Base-by-base conservation (phyloP, 2,797 vertebrate genomes). In the Sebastes steindachneri region DNA sequence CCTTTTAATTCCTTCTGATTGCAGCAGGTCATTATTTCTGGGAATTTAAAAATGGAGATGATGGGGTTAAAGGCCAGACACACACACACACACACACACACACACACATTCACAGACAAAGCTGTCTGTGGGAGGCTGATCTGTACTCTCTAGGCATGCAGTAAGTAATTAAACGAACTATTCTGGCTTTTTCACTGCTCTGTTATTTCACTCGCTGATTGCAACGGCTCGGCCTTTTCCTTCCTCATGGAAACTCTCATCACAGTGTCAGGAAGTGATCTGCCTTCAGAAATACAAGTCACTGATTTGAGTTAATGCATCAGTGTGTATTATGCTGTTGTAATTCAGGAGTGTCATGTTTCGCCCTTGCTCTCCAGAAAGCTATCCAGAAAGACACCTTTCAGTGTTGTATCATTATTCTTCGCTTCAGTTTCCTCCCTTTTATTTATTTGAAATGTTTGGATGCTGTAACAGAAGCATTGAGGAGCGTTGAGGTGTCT, bases 1-100 rank as follows among this genome's bases (percentile, higher is more conserved):
- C 77, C 57, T 83, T 87, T 85, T 90, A 89, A 88, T 88, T 80
- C 75, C 66, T 19, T 68, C 45, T 90, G 71, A 91, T 88, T 90
- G 83, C 76, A 73, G 75, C 45, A 74, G 71, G 77, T 89, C 60
- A 77, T 90, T 82, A 71, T 84, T 66, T 75, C 69, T 63, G 77
- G 64, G 53, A 73, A 74, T 80, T 81, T 68, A 62, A 84, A 84
- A 82, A 67, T 14, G 29, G 60, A 79, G 74, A 53, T 60, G 54
- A 76, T 54, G 68, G 28, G 53, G 45, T 71, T 68, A 59, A 79
- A 86, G 51, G 68, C 23, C 76, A 69, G 35, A 68, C 15, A 66
- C 71, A 48, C 17, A 75, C 21, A 69, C 48, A 19, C 1, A 59
- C 9, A 31, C 28, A 67, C 33, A 60, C 69, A 67, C 33, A 60